Conservation (phyloP, 2,888 invertebrate genomes). For the Hirtodrosophila cameraria region DNA sequence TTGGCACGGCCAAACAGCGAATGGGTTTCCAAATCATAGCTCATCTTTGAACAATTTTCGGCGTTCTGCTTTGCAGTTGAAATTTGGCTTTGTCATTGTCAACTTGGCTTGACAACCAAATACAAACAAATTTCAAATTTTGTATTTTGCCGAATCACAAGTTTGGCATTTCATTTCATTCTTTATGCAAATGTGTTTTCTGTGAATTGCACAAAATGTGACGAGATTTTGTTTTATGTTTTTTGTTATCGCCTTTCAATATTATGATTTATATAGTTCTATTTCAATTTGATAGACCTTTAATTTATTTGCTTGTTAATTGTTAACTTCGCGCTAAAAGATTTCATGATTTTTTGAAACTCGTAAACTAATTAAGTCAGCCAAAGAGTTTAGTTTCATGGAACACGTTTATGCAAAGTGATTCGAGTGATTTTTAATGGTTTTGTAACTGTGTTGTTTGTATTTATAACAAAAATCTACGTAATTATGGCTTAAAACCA, state of each 20-base stretch:
- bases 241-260: slow-evolving; percentile 3
- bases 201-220: slow-evolving; percentile 16
- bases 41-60: slow-evolving; percentile 32
- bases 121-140: slow-evolving; percentile 8
- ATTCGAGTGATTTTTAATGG: not conserved
- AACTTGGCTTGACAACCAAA: slow-evolving; percentile 54
- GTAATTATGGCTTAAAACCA: too few relatives aligned
- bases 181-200: slow-evolving; percentile 40
- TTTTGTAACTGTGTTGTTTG: not conserved
- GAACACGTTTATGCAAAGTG: slow-evolving; percentile 7
- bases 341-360: slow-evolving; percentile 35
- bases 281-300: slow-evolving; percentile 13
- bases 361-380: slow-evolving; percentile 16
- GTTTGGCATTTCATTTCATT: slow-evolving; percentile 52
- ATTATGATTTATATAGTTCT: slow-evolving; percentile 20
- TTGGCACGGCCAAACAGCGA: slow-evolving; percentile 54
- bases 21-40: slow-evolving; percentile 6
- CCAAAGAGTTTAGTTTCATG: slow-evolving; percentile 9
- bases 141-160: slow-evolving; percentile 47
- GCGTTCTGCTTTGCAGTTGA: slow-evolving; percentile 8
- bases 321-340: not conserved
- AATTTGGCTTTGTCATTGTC: slow-evolving; percentile 43
- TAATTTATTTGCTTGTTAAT: slow-evolving; percentile 36
- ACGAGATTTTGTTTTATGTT: slow-evolving; percentile 9
- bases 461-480: too few relatives aligned